Evolutionary conservation across 92 coral and sea anemone genomes (phyloP).

Genomic region (Umimayanthus kanabou): DNA sequence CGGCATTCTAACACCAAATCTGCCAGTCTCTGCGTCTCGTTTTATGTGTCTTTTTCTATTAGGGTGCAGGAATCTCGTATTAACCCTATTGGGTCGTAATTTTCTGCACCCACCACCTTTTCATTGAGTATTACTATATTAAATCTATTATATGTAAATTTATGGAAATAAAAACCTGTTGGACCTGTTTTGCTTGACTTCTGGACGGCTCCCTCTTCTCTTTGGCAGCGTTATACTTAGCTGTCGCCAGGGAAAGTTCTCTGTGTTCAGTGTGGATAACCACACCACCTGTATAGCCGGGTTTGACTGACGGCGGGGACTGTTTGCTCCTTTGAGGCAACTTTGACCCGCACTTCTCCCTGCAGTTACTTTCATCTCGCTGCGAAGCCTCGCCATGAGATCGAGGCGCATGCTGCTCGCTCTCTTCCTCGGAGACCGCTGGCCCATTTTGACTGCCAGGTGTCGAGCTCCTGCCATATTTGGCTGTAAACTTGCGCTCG

Average conservation of each 20-base stretch:
- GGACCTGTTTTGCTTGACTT: not conserved
- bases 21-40: too few relatives aligned
- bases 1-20: too few relatives aligned
- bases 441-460: not conserved
- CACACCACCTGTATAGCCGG: constrained; percentile 25
- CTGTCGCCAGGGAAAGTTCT: constrained; percentile 8
- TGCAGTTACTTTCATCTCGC: not conserved
- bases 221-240: not conserved
- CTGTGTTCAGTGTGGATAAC: constrained; percentile 26
- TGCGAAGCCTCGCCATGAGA: not conserved
- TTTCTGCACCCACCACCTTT: too few relatives aligned
- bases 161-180: not conserved
- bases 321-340: constrained; percentile 35
- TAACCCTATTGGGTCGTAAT: too few relatives aligned
- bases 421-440: constrained; percentile 14
- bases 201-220: constrained; percentile 27
- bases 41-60: too few relatives aligned
- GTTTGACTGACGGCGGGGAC: constrained; percentile 25
- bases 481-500: constrained; percentile 69
- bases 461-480: constrained; percentile 64
- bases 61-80: too few relatives aligned
- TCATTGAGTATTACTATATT: too few relatives aligned
- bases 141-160: too few relatives aligned
- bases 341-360: not conserved
- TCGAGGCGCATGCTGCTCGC: not conserved